These are phyloP conservation scores for Drosophila neocordata DNA, from an alignment of 1,140 invertebrate species.

Conservation along the genomic window DNA sequence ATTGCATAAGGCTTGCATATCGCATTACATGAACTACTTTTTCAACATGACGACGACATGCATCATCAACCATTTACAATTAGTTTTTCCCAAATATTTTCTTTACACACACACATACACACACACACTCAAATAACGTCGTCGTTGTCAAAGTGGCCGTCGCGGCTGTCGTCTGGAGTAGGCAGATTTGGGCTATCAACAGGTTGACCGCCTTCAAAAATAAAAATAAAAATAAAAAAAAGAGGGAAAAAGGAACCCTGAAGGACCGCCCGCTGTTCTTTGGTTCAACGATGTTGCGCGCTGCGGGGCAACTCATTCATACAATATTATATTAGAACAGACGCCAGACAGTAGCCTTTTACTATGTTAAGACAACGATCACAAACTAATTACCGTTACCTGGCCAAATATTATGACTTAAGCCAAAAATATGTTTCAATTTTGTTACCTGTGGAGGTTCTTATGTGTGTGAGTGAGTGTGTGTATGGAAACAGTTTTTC, in stretches of 20 bases:
- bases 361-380: constrained; percentile 6
- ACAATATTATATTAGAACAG: constrained; percentile 32
- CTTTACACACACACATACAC: no score
- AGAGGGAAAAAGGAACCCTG: constrained; percentile 2
- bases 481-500: neutral
- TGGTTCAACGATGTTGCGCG: constrained; percentile 44
- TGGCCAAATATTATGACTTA: constrained; percentile 57
- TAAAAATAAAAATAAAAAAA: neutral
- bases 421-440: constrained; percentile 18
- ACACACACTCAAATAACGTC: constrained; percentile 1
- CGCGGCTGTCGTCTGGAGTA: constrained; percentile 28
- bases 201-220: constrained; percentile 70
- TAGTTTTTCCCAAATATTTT: neutral
- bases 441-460: constrained; percentile 5
- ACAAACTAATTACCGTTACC: constrained; percentile 49
- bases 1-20: constrained; percentile 13
- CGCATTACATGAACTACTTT: constrained; percentile 18
- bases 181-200: constrained; percentile 59
- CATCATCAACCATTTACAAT: neutral
- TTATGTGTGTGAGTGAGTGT: no score
- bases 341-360: constrained; percentile 66
- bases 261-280: constrained; percentile 4
- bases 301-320: constrained; percentile 73
- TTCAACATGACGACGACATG: neutral
- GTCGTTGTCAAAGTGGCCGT: constrained; percentile 37